Base-by-base conservation (phyloP, 2,113 vertebrate genomes). In the Ibidorhyncha struthersii region DNA sequence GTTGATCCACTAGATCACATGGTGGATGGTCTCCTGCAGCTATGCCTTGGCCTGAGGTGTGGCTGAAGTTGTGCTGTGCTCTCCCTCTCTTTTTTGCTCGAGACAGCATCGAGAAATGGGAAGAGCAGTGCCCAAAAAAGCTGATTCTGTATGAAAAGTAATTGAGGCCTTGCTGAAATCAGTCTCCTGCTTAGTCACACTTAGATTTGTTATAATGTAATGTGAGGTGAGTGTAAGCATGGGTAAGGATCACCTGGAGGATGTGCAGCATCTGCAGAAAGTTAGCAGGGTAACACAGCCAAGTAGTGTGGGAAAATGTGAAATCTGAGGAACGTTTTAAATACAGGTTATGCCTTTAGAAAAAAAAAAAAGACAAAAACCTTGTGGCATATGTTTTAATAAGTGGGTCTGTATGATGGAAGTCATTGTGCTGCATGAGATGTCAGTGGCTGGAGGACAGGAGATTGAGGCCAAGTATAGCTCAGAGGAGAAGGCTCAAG, bases 1-100 rank as follows among this genome's bases (percentile, higher is more conserved):
- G 40, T 55, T 41, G 58, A 45, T 77, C 12, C 5, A 38, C 8
- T 40, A 18, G 36, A 55, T 30, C 17, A 4, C 0, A 0, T 4
- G 29, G 19, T 32, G 9, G 49, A 26, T 82, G 49, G 9, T 73
- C 63, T 82, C 6, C 40, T 81, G 56, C 43, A 32, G 79, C 32
- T 74, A 9, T 1, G 14, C 47, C 47, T 74, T 79, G 15, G 4
- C 17, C n/a, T 0, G 3, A 9, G 40, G 16, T 74, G 7, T 27
- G 40, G 8, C 65, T 85, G 73, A 70, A 29, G 13, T 49, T 71
- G 41, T 66, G 50, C 50, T 65, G 30, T 43, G 27, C 27, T 53
- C 10, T 78, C 21, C 26, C 6, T 55, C 20, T 49, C 27, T 15
- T 70, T 72, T 72, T 67, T 1, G 0, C 34, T 82, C 2, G 1